These are phyloP conservation scores for Olivierus martensii DNA, from an alignment of 1,140 invertebrate genomes.

Conservation along the genomic window DNA sequence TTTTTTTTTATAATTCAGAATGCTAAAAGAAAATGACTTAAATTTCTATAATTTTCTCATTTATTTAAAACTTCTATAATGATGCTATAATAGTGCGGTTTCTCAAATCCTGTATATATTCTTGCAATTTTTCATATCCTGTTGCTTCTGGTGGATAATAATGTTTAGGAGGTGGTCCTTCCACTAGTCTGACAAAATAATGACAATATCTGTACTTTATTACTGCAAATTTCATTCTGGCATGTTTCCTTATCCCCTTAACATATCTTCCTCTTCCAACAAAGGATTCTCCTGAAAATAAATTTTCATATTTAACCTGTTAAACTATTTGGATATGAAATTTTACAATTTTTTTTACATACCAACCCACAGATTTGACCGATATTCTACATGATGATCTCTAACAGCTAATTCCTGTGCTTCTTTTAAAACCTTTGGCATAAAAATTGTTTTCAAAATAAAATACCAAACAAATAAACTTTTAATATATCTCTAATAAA, in stretches of 20 bases:
- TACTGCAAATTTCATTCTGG: slow-evolving; percentile 46
- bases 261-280: slow-evolving; percentile 53
- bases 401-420: slow-evolving; percentile 74
- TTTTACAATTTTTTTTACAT: slow-evolving; percentile 35
- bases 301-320: background rate
- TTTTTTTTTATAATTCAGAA: no score
- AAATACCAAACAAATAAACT: no score
- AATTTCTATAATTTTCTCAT: no score
- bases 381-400: slow-evolving; percentile 86
- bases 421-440: slow-evolving; percentile 45
- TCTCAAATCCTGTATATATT: slow-evolving; percentile 46
- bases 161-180: slow-evolving; percentile 79
- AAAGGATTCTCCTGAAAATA: slow-evolving; percentile 66
- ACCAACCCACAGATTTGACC: slow-evolving; percentile 93
- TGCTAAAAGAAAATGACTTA: no score
- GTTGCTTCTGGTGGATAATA: slow-evolving; percentile 38
- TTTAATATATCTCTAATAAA: no score
- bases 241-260: slow-evolving; percentile 72
- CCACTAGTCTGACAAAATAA: slow-evolving; percentile 80
- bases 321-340: background rate
- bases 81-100: slow-evolving; percentile 22
- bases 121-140: slow-evolving; percentile 52
- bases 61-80: no score
- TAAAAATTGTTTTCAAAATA: no score
- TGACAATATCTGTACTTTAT: slow-evolving; percentile 67